Base-by-base conservation (phyloP, 2,888 invertebrate species). In the Harmothoe impar region DNA sequence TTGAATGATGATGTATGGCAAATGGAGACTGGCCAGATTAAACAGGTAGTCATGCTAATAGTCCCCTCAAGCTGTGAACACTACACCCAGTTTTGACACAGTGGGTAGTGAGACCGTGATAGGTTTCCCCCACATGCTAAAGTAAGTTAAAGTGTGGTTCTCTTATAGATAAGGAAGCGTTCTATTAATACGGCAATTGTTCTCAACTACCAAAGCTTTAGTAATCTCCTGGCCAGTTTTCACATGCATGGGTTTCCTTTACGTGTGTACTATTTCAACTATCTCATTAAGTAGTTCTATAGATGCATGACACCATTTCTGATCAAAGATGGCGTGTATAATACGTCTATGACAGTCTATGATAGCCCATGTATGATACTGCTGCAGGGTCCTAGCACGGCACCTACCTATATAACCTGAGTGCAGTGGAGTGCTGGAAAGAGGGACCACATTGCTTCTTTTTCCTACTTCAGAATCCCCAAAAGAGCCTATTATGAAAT, bases 1-100 rank as follows among this genome's bases (percentile, higher is more conserved):
- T 35, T 81, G 33, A 81, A 35, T 33, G 81, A 81, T 43, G 81
- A 81, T 81, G 81, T 81, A 17, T 81, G 35, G 81, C 81, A 81
- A 81, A 86, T 86, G 86, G 86, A 86, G 86, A 54, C 86, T 86
- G 86, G 86, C 86, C 86, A 86, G 86, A 54, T 31, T 25, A 54
- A 35, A 23, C 3, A 35, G 17, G 51, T 35, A 43, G 43, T 43
- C 43, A 43, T 43, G 43, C 43, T 43, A 43, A 43, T 43, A 43
- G 43, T 15, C 62, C 62, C 62, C 62, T 62, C 20, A 62, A 62
- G 15, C 62, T 25, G n/a, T 62, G 62, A 43, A 43, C 62, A n/a
- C 3, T n/a, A 3, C 62, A 62, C n/a, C 62, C 62, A n/a, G 20
- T 62, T 62, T 62, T 62, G 62, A 62, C 20, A 62, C 1, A n/a